Conservation (phyloP, 1,140 invertebrate genomes). For the Drosophila tropicalis region DNA sequence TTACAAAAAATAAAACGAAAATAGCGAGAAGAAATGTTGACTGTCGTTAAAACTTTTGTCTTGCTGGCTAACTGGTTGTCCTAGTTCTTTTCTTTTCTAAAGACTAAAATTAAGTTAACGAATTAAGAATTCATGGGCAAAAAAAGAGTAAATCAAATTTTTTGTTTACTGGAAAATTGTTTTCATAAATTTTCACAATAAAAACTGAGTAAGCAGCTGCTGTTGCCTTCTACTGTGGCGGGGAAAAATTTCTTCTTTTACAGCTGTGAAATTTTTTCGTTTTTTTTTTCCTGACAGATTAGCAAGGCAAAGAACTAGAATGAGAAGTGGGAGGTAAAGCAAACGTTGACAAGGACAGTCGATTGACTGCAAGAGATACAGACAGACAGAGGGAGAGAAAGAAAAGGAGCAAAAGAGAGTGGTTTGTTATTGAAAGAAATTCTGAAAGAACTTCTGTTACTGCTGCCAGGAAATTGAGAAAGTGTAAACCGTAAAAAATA, state of each 20-base stretch:
- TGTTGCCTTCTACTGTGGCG: too few species aligned
- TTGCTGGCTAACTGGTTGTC: background rate
- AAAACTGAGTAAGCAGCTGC: too few species aligned
- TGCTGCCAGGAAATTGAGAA: constrained; percentile 20
- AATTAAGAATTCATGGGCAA: background rate
- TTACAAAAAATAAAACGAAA: background rate
- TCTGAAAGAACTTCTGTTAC: constrained; percentile 1
- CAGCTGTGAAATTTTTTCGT: constrained; percentile 12
- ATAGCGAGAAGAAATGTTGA: background rate
- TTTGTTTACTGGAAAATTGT: background rate
- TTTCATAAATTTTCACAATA: too few species aligned
- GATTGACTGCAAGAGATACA: background rate
- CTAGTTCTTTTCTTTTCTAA: background rate
- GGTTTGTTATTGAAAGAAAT: constrained; percentile 19
- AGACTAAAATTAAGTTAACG: constrained; percentile 1
- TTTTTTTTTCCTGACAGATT: background rate
- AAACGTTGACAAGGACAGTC: constrained; percentile 9
- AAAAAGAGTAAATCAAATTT: background rate
- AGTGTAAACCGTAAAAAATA: constrained; percentile 18
- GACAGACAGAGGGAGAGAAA: background rate
- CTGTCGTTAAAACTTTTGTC: constrained; percentile 7
- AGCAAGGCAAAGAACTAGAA: background rate
- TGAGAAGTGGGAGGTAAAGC: background rate
- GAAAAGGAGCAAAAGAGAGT: background rate
- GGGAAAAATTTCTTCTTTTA: background rate